Percentiles rank a stretch among this genome's conserved stretches.
Conservation (phyloP, 2,797 vertebrate species). For the Gobio occitaniae region DNA sequence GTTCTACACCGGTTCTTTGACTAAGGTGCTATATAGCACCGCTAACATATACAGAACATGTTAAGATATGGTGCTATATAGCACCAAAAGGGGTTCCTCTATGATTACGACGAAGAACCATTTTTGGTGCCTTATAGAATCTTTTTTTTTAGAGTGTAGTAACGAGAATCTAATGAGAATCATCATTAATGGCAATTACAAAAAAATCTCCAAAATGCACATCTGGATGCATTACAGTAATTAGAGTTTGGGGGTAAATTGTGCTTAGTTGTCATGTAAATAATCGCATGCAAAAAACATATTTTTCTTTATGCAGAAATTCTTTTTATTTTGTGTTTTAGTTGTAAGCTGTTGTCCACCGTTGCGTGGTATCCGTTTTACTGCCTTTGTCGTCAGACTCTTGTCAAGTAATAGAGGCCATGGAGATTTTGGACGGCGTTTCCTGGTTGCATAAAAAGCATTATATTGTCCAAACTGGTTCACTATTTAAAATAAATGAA, state of each 20-base stretch:
- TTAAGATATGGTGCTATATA: no score
- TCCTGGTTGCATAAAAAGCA: not conserved
- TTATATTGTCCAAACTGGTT: constrained; percentile 6
- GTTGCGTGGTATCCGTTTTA: not conserved
- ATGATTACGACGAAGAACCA: no score
- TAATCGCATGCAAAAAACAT: not conserved
- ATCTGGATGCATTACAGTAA: not conserved
- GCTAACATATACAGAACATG: no score
- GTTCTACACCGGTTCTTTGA: no score
- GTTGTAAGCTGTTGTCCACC: not conserved
- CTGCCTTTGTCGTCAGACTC: not conserved
- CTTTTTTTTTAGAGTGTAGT: no score
- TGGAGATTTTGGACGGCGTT: not conserved
- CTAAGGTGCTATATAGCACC: no score
- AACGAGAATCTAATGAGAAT: not conserved
- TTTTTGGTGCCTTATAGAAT: no score
- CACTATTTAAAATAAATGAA: not conserved
- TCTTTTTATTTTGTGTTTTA: not conserved
- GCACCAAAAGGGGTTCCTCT: no score
- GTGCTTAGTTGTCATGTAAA: not conserved
- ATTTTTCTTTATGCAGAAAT: not conserved
- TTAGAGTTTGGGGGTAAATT: not conserved
- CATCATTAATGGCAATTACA: not conserved
- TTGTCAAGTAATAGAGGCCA: not conserved
- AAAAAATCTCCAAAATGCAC: not conserved